Conservation (phyloP, 2,113 vertebrate species). For the Uropsilus gracilis region DNA sequence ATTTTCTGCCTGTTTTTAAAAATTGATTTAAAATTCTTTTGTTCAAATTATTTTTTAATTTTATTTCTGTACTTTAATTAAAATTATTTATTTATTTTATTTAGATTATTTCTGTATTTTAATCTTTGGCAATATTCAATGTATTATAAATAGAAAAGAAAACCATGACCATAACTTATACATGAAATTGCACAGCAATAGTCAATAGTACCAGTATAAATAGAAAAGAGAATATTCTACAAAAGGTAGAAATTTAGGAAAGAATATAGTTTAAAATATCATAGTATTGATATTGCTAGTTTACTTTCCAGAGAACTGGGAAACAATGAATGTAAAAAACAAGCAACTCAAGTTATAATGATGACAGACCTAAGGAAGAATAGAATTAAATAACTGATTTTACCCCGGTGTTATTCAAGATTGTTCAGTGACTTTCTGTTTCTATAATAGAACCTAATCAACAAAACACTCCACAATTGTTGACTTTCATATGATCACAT, state of each 20-base stretch:
- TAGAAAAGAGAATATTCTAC: neutral
- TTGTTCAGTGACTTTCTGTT: conserved; percentile 1
- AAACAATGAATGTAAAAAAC: conserved; percentile 19
- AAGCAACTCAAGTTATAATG: neutral
- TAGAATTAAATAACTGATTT: neutral
- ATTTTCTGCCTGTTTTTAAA: neutral
- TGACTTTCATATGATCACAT: neutral
- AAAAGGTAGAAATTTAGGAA: neutral
- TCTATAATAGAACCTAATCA: neutral
- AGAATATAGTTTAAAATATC: neutral
- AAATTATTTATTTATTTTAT: too few species aligned
- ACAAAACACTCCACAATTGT: neutral
- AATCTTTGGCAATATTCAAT: neutral
- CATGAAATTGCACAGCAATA: neutral
- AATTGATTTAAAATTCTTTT: neutral
- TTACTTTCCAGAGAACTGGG: neutral
- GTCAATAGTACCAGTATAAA: neutral
- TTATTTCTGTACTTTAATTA: too few species aligned
- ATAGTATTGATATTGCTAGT: neutral
- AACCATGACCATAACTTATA: neutral
- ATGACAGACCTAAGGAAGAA: conserved; percentile 7
- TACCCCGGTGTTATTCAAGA: too few species aligned
- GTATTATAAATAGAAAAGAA: neutral
- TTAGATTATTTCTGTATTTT: neutral
- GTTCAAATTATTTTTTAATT: too few species aligned